Base-by-base conservation (phyloP, 2,113 vertebrate species). In the Turdus rufiventris region DNA sequence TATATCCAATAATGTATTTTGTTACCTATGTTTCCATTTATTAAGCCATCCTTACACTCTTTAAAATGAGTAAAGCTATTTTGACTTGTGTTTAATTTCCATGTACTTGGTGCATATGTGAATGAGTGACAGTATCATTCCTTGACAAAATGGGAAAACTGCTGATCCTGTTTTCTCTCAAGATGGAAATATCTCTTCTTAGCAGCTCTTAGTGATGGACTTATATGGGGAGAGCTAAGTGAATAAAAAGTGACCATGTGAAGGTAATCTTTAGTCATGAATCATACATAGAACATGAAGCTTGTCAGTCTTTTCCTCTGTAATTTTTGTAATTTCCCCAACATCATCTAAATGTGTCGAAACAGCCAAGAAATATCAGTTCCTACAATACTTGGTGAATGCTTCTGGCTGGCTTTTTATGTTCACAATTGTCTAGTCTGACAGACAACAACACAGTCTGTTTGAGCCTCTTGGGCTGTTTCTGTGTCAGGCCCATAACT, bases 91-190 rank as follows among this genome's bases (percentile, higher is more conserved):
- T 56, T 74, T 82, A 12, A 81, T 91, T 92, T 85, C 88, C 73
- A 50, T 72, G n/a, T 47, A 40, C 28, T 66, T 42, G 31, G 38
- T 72, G 75, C 83, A 83, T 83, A 60, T 0, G 1, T 86, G 73
- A 88, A 75, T 62, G 53, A 88, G 23, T 94, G 76, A 92, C 36
- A 70, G 4, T 66, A 74, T 93, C 72, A 91, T 89, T 94, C 75
- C 79, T 88, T 93, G 76, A 54, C 80, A 67, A 80, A 61, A 65
- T 18, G 19, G 67, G 57, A 93, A 50, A 94, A 77, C 72, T 76
- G 61, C 43, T 77, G 38, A 54, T 14, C 47, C 16, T 3, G 1
- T 88, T 90, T 91, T 94, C 62, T 80, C 8, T 92, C 53, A 57
- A 23, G 28, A 54, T 75, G 70, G 73, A 94, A 93, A 72, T 81